phyloP scores from a whole-genome alignment of 1,140 invertebrate species.

The Pissodes strobi region DNA sequence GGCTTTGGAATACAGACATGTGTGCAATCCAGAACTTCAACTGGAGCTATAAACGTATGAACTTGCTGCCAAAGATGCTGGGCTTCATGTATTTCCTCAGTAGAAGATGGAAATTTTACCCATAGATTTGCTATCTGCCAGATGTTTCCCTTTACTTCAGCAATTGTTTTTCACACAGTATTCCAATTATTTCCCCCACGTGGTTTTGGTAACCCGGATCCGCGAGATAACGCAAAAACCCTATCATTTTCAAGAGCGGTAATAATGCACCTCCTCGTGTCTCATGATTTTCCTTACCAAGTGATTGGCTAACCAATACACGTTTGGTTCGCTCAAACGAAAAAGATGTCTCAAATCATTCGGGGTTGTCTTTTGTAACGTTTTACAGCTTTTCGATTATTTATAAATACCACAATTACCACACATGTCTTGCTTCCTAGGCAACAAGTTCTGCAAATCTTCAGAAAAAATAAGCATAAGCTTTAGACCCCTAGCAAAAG shows the following conservation, averaged over 20 bases:
- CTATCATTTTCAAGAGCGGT: slow-evolving; percentile 30
- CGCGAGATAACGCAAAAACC: slow-evolving; percentile 36
- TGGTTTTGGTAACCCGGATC: slow-evolving; percentile 43
- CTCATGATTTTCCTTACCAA: slow-evolving; percentile 30
- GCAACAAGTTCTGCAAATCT: slow-evolving; percentile 7
- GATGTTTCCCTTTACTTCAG: too few species aligned
- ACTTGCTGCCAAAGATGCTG: too few species aligned
- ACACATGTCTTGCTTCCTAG: background rate
- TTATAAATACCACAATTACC: slow-evolving; percentile 7
- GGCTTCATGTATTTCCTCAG: too few species aligned
- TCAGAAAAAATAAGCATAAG: slow-evolving; percentile 5
- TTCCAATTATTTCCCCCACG: slow-evolving; percentile 35
- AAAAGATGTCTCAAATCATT: slow-evolving; percentile 15
- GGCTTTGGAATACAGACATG: too few species aligned
- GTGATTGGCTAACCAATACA: slow-evolving; percentile 39
- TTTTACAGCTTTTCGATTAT: slow-evolving; percentile 11
- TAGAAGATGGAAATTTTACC: too few species aligned
- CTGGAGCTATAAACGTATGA: too few species aligned
- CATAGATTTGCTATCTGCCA: too few species aligned
- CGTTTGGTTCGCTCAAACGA: slow-evolving; percentile 28
- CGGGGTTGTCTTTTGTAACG: background rate
- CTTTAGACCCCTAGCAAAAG: slow-evolving; percentile 2
- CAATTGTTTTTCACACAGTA: too few species aligned
- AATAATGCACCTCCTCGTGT: slow-evolving; percentile 33
- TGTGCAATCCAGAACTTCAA: too few species aligned